Percentiles rank a stretch among this genome's conserved stretches.
phyloP scores from a whole-genome alignment of 2,888 invertebrate species.

The Plutella xylostella region DNA sequence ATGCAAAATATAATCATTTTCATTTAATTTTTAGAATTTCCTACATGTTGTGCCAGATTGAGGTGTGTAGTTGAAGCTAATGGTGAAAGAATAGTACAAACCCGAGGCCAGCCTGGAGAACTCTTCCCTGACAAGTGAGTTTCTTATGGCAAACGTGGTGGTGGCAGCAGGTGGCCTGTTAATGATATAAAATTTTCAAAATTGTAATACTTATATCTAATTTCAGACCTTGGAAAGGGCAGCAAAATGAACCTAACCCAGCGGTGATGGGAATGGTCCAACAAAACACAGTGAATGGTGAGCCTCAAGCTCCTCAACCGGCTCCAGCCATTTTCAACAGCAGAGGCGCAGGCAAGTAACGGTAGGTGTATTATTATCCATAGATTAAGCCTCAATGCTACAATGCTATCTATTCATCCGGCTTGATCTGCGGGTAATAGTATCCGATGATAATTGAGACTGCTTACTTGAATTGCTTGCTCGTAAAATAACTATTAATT shows the following conservation, averaged over 20 bases:
- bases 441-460: no score
- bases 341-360: conserved; percentile 39
- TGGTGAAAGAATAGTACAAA: conserved; percentile 59
- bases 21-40: conserved; percentile 39
- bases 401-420: no score
- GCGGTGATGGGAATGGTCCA: conserved; percentile 59
- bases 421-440: no score
- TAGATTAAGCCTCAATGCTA: conserved; percentile 27
- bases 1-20: neutral
- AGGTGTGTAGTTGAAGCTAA: conserved; percentile 59
- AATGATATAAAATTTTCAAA: neutral
- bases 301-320: conserved; percentile 42
- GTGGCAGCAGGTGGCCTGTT: neutral
- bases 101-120: conserved; percentile 60
- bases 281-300: conserved; percentile 44
- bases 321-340: conserved; percentile 56
- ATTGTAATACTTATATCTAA: neutral
- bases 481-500: no score
- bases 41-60: conserved; percentile 57
- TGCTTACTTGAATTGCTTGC: no score
- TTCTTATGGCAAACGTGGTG: no score
- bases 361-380: conserved; percentile 15
- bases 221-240: conserved; percentile 54
- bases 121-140: conserved; percentile 62
- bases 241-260: conserved; percentile 58